A percentile compares a stretch with the other conserved stretches of the same genome.
phyloP scores from a whole-genome alignment of 2,888 invertebrate species.

The Drosophila gaucha region DNA sequence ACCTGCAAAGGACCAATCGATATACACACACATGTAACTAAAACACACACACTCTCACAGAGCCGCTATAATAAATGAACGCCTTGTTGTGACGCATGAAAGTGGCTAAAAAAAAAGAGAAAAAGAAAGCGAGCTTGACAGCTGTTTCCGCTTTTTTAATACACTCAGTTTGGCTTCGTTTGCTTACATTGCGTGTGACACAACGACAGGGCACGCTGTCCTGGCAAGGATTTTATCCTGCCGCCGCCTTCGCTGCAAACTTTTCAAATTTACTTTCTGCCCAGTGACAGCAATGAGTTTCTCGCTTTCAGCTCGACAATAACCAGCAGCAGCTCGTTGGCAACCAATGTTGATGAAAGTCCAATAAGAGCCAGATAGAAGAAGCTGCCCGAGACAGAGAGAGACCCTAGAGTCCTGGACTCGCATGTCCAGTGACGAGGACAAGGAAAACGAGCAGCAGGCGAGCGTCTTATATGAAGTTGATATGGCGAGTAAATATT shows the following conservation, averaged over 20 bases:
- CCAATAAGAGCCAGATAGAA: conserved; percentile 60
- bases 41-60: conserved; percentile 5
- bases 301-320: conserved; percentile 64
- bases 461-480: conserved; percentile 71
- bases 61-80: conserved; percentile 69
- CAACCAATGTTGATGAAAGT: conserved; percentile 71
- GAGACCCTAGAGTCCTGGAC: conserved; percentile 9
- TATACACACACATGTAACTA: conserved; percentile 8
- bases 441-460: conserved; percentile 12
- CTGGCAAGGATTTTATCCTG: conserved; percentile 60
- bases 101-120: conserved; percentile 14
- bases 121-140: conserved; percentile 61
- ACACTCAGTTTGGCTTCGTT: conserved; percentile 61
- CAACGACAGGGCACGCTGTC: conserved; percentile 33
- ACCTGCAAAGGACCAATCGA: conserved; percentile 86
- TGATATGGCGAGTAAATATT: conserved; percentile 78
- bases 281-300: conserved; percentile 79
- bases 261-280: conserved; percentile 80
- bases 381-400: conserved; percentile 26
- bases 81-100: conserved; percentile 61
- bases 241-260: conserved; percentile 60
- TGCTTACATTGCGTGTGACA: conserved; percentile 66
- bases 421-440: conserved; percentile 33
- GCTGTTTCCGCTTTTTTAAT: conserved; percentile 80
- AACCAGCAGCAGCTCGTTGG: conserved; percentile 21